These are phyloP conservation scores for Gorsachius magnificus DNA, from an alignment of 2,797 vertebrate genomes.

Conservation along the genomic window DNA sequence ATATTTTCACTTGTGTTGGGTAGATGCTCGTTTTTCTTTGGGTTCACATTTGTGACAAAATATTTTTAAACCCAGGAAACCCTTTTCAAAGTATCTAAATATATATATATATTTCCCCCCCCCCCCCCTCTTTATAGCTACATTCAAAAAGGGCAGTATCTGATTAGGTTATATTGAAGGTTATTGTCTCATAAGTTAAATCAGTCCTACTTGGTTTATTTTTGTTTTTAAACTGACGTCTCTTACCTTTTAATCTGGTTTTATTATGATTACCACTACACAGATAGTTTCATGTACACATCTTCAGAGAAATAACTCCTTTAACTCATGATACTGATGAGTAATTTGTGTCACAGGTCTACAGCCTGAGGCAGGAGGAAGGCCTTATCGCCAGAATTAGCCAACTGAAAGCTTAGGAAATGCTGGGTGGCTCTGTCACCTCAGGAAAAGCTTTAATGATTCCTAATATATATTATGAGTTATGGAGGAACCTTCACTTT, in stretches of 20 bases:
- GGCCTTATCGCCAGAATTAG: background rate
- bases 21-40: background rate
- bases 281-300: background rate
- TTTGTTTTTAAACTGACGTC: background rate
- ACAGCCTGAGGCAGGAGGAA: background rate
- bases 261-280: background rate
- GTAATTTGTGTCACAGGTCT: background rate
- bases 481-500: background rate
- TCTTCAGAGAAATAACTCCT: background rate
- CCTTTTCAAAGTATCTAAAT: background rate
- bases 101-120: background rate
- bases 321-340: background rate
- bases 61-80: background rate
- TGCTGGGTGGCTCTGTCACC: background rate
- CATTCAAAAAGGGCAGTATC: background rate
- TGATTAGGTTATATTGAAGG: background rate
- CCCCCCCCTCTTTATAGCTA: background rate
- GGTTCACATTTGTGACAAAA: background rate
- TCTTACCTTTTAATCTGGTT: background rate
- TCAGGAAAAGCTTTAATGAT: background rate
- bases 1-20: background rate
- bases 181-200: background rate
- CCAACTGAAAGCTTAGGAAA: background rate
- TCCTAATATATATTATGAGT: background rate
- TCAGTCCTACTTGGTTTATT: background rate